Evolutionary conservation across 2,797 vertebrate species (phyloP).

Genomic region (Peromyscus attwateri): DNA sequence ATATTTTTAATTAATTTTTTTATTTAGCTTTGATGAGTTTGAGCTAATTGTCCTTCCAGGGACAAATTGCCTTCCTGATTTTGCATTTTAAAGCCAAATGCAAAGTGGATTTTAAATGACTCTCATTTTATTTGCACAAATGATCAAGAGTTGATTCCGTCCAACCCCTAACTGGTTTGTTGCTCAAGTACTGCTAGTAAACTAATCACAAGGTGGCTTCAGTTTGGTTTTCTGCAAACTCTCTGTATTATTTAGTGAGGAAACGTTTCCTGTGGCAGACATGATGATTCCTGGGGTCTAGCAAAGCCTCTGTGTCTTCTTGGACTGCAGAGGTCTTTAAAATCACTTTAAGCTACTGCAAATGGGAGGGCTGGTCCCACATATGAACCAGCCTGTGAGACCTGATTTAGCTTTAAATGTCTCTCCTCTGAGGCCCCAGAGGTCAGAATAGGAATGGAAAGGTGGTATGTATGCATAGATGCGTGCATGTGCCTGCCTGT

Average conservation of each 20-base stretch:
- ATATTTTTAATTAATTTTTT: constrained; percentile 1
- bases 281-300: background rate
- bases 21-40: background rate
- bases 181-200: background rate
- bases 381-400: background rate
- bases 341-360: background rate
- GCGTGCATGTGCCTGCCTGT: background rate
- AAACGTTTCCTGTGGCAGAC: background rate
- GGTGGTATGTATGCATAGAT: background rate
- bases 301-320: background rate
- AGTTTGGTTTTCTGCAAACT: background rate
- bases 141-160: background rate
- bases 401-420: background rate
- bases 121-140: constrained; percentile 19
- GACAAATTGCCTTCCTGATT: background rate
- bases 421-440: background rate
- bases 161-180: background rate
- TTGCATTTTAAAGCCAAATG: background rate
- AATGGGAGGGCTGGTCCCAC: background rate
- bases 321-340: background rate
- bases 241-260: background rate
- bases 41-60: background rate
- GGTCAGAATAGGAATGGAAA: background rate
- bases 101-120: constrained; percentile 12
- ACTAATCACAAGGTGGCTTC: background rate